Percentiles rank a stretch among this genome's conserved stretches.
Conservation (phyloP, 2,888 invertebrate species). For the Adela reaumurella region DNA sequence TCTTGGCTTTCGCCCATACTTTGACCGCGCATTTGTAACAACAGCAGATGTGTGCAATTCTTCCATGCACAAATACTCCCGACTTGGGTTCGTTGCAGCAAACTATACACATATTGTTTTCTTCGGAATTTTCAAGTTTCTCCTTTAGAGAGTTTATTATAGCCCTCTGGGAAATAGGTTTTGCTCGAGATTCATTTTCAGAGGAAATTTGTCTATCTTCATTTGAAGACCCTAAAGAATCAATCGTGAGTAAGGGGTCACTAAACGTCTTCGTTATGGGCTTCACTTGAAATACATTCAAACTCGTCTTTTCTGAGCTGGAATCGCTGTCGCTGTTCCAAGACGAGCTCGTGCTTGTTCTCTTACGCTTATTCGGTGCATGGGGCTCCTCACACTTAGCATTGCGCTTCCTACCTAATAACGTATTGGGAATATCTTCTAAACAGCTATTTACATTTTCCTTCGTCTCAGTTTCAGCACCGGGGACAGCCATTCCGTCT, state of each 20-base stretch:
- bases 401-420: constrained; percentile 9
- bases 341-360: not conserved
- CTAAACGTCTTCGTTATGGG: constrained; percentile 37
- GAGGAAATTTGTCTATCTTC: constrained; percentile 12
- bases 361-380: constrained; percentile 7
- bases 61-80: constrained; percentile 65
- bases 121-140: constrained; percentile 20
- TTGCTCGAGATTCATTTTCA: constrained; percentile 4
- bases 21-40: constrained; percentile 68
- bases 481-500: not conserved
- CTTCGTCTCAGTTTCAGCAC: not conserved
- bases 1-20: constrained; percentile 59
- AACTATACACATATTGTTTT: constrained; percentile 53
- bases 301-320: not conserved
- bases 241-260: constrained; percentile 35
- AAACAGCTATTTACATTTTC: not conserved
- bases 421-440: constrained; percentile 7
- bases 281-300: no score
- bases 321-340: not conserved
- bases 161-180: constrained; percentile 17
- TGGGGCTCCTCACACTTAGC: no score
- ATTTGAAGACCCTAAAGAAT: constrained; percentile 12
- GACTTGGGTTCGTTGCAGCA: constrained; percentile 62
- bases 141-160: constrained; percentile 23
- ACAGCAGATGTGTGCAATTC: constrained; percentile 64